These are phyloP conservation scores for Notolepis coatsorum DNA, from an alignment of 2,797 vertebrate species.

Conservation along the genomic window DNA sequence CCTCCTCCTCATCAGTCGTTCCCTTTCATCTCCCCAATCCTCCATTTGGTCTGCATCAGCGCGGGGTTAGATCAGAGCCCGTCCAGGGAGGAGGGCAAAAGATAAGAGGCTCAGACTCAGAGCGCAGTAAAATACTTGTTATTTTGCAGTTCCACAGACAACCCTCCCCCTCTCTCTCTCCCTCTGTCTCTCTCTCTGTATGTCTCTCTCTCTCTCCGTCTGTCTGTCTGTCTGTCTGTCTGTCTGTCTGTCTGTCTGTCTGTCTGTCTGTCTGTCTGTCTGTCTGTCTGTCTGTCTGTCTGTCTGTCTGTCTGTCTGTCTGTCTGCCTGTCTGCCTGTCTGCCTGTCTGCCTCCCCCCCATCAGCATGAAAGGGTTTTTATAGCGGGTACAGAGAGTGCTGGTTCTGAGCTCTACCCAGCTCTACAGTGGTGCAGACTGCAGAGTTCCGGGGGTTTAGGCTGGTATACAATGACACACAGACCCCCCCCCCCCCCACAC, in stretches of 20 bases:
- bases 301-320: not conserved
- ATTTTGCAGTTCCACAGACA: slow-evolving; percentile 61
- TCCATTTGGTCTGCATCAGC: slow-evolving; percentile 75
- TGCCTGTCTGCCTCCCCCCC: not conserved
- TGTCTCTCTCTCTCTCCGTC: slow-evolving; percentile 1
- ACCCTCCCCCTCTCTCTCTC: slow-evolving; percentile 39
- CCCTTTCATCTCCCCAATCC: slow-evolving; percentile 66
- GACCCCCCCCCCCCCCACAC: slow-evolving; percentile 32
- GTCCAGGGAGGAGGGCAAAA: slow-evolving; percentile 40
- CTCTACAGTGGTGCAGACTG: slow-evolving; percentile 3
- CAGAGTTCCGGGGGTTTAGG: slow-evolving; percentile 9
- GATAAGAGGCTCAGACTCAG: slow-evolving; percentile 63
- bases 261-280: too few species aligned
- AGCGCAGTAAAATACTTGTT: slow-evolving; percentile 54
- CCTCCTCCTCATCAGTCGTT: slow-evolving; percentile 53
- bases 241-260: not conserved
- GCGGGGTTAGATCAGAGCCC: slow-evolving; percentile 58
- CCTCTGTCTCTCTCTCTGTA: slow-evolving; percentile 8
- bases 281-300: slow-evolving; percentile 16
- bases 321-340: slow-evolving; percentile 35
- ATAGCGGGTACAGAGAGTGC: slow-evolving; percentile 32
- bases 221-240: slow-evolving; percentile 35
- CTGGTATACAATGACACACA: slow-evolving; percentile 29
- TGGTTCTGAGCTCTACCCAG: slow-evolving; percentile 27
- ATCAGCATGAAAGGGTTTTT: slow-evolving; percentile 56